Evolutionary conservation across 53 echinoderm and acorn worm species (phyloP), one percentile per base, ranked within the genome.

Genomic region (Echinarachnius parma): DNA sequence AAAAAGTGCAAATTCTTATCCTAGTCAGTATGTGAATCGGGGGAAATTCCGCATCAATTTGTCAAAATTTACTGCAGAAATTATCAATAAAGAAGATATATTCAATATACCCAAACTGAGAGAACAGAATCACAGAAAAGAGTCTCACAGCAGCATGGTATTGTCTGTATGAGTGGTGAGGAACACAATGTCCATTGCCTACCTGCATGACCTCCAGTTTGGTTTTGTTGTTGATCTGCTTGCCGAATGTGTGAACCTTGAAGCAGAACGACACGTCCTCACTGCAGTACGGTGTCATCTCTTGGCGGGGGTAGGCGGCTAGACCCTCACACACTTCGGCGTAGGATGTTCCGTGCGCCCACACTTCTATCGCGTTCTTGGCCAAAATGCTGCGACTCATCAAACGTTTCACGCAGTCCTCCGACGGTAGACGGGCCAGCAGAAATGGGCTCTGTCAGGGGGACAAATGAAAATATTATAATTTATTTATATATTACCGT

Each of bases 361-460:
- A 88, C 2, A 96, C 62, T 62, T 96, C 96, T n/a, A 96, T 87
- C 15, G 91, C 60, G 13, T 63, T 78, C 36, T 75, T 77, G 31
- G 78, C 85, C 22, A 96, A 75, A 50, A 96, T 78, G 18, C 84
- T 84, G 5, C 96, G 78, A 28, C 63, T 77, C 96, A 96, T 96
- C 66, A 92, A 60, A 37, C 58, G 78, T 50, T 64, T 30, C 11
- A 81, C 91, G 35, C 75, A 59, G 20, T 84, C 64, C 11, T 91
- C 85, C 3, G 82, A 81, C 4, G 91, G 84, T 18, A 96, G 78
- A 18, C 63, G 66, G 7, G 91, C 68, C 34, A 81, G 77, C 32
- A 96, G 48, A 39, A 96, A 96, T 9, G 91, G 96, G 62, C 77
- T 87, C 87, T 96, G 60, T n/a, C n/a, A n/a, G n/a, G n/a, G n/a